phyloP scores from a whole-genome alignment of 2,888 invertebrate genomes.

The Brachynemurus nebulosus region DNA sequence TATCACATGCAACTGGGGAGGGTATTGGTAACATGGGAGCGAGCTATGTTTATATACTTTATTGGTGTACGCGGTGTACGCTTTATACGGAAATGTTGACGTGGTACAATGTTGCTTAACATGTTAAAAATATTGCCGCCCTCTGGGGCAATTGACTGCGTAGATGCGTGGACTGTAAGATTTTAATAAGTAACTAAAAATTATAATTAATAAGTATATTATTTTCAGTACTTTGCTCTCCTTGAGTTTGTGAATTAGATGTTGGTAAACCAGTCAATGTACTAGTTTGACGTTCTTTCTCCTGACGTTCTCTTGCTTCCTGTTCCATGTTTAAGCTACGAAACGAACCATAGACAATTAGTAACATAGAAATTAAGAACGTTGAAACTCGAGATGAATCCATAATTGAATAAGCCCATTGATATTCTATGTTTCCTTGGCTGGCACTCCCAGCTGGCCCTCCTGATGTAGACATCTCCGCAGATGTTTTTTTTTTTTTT shows the following conservation, averaged over 20 bases:
- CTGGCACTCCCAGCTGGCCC: constrained; percentile 3
- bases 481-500: not conserved
- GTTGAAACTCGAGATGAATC: constrained; percentile 95
- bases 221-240: constrained; percentile 39
- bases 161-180: too few species aligned
- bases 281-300: constrained; percentile 55
- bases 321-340: constrained; percentile 93
- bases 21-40: too few species aligned
- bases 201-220: too few species aligned
- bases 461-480: constrained; percentile 8
- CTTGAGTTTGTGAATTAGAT: not conserved
- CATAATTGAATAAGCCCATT: constrained; percentile 92
- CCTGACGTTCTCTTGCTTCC: constrained; percentile 74
- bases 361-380: constrained; percentile 90
- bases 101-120: too few species aligned
- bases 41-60: too few species aligned
- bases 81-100: too few species aligned
- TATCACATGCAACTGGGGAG: too few species aligned
- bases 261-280: constrained; percentile 38
- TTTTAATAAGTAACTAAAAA: too few species aligned
- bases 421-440: constrained; percentile 36
- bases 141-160: too few species aligned
- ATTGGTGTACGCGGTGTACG: too few species aligned
- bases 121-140: too few species aligned
- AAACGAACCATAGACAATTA: constrained; percentile 96